A percentile compares a stretch with the other conserved stretches of the same genome.
Evolutionary conservation across 2,888 invertebrate species (phyloP).

Genomic region (Lithosia quadra): DNA sequence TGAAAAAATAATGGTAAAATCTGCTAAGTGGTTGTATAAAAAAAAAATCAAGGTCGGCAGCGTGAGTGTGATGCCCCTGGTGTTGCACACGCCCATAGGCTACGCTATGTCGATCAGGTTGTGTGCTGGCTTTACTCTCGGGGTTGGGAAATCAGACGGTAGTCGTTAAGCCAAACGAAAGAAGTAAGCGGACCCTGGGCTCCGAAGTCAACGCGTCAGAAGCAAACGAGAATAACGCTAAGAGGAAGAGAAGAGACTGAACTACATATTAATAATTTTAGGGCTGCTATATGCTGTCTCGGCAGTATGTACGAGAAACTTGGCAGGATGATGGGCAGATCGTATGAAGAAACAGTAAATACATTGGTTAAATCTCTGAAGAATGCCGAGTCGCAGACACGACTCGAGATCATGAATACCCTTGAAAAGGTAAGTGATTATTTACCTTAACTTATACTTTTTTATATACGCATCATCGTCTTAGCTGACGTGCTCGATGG

Average conservation of each 20-base stretch:
- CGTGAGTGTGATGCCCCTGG: too few relatives aligned
- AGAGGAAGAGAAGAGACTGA: neutral
- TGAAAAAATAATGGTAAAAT: too few relatives aligned
- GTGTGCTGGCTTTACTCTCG: too few relatives aligned
- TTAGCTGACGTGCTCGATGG: neutral
- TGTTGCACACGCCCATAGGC: too few relatives aligned
- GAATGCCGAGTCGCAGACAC: conserved; percentile 97
- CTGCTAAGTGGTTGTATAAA: too few relatives aligned
- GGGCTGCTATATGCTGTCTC: conserved; percentile 97
- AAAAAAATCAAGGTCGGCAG: too few relatives aligned
- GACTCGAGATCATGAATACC: conserved; percentile 98
- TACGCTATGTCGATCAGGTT: too few relatives aligned
- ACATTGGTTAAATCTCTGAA: conserved; percentile 96
- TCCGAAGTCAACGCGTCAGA: too few relatives aligned
- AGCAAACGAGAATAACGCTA: too few relatives aligned
- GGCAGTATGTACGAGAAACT: conserved; percentile 99
- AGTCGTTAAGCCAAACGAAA: too few relatives aligned
- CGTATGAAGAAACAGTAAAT: conserved; percentile 98
- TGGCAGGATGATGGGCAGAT: conserved; percentile 99
- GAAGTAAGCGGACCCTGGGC: too few relatives aligned
- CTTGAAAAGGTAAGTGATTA: conserved; percentile 92
- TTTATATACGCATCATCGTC: neutral
- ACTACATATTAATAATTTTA: conserved; percentile 72
- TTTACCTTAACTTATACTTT: neutral
- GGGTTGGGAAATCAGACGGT: too few relatives aligned